Conservation (phyloP, 2,888 invertebrate genomes). For the Drosophila limbata region DNA sequence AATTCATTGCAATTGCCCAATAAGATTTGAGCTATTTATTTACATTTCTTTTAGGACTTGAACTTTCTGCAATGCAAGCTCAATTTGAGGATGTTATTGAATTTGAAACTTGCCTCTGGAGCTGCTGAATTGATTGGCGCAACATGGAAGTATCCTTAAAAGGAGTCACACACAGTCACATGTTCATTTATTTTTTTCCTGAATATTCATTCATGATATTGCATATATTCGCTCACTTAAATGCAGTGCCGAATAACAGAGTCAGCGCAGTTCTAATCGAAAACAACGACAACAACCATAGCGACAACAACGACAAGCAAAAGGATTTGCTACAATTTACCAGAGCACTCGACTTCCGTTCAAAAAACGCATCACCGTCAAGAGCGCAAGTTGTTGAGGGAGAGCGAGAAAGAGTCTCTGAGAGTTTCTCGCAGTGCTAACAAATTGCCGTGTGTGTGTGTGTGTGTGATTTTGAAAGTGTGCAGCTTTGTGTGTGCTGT, state of each 20-base stretch:
- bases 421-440: constrained; percentile 30
- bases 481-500: constrained; percentile 29
- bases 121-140: neutral
- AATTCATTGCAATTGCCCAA: neutral
- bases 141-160: neutral
- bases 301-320: constrained; percentile 4
- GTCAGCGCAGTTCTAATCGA: too few species aligned
- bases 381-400: neutral
- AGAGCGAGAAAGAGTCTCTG: neutral
- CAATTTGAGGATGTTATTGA: neutral
- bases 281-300: neutral
- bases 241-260: constrained; percentile 14
- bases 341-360: constrained; percentile 78
- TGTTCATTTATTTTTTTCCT: constrained; percentile 1
- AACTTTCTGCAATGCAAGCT: neutral
- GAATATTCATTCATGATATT: constrained; percentile 16
- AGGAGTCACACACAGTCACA: neutral
- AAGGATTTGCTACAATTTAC: constrained; percentile 73
- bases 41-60: neutral
- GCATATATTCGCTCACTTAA: constrained; percentile 19
- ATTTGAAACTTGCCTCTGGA: neutral
- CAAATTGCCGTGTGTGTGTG: constrained; percentile 31
- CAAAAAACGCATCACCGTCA: constrained; percentile 64
- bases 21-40: neutral
- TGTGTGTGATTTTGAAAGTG: neutral